Evolutionary conservation across 2,888 invertebrate species (phyloP).

Genomic region (Drosophila meridiana): DNA sequence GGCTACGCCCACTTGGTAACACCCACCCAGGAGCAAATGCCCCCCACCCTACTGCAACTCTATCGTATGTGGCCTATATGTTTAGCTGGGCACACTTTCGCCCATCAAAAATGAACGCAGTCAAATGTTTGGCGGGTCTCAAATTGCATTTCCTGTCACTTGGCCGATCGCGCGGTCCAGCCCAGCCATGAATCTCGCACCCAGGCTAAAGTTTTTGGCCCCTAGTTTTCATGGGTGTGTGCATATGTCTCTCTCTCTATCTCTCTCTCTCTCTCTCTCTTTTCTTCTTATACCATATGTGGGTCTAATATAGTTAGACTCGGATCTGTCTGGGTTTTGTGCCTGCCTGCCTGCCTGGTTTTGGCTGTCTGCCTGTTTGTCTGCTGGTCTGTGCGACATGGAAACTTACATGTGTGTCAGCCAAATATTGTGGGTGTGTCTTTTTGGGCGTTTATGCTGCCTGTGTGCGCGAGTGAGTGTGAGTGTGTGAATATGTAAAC

Average conservation of each 20-base stretch:
- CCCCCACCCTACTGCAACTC: not conserved
- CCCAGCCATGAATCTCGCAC: slow-evolving; percentile 52
- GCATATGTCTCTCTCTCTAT: slow-evolving; percentile 29
- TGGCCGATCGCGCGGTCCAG: slow-evolving; percentile 61
- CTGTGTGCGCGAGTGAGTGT: slow-evolving; percentile 33
- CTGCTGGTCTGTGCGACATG: slow-evolving; percentile 63
- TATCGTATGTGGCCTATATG: slow-evolving; percentile 27
- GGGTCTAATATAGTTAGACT: slow-evolving; percentile 48
- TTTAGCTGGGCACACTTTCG: slow-evolving; percentile 65
- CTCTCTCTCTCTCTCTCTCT: slow-evolving; percentile 13
- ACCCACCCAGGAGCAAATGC: slow-evolving; percentile 57
- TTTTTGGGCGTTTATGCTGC: slow-evolving; percentile 38
- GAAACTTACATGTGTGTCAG: slow-evolving; percentile 72
- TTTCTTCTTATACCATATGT: not conserved
- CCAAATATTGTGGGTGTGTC: slow-evolving; percentile 59
- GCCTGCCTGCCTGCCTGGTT: slow-evolving; percentile 34
- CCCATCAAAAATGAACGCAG: slow-evolving; percentile 72
- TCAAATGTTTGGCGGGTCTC: slow-evolving; percentile 69
- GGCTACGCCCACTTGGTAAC: slow-evolving; percentile 62
- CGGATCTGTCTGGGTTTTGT: slow-evolving; percentile 33
- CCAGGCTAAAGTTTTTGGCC: slow-evolving; percentile 25
- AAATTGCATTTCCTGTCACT: slow-evolving; percentile 81
- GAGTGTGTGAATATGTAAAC: slow-evolving; percentile 39
- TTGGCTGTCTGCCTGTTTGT: slow-evolving; percentile 49
- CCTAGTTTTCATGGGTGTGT: slow-evolving; percentile 62